Evolutionary conservation across 2,113 vertebrate species (phyloP), one percentile per base, ranked within the genome.

Genomic region (Solea senegalensis): DNA sequence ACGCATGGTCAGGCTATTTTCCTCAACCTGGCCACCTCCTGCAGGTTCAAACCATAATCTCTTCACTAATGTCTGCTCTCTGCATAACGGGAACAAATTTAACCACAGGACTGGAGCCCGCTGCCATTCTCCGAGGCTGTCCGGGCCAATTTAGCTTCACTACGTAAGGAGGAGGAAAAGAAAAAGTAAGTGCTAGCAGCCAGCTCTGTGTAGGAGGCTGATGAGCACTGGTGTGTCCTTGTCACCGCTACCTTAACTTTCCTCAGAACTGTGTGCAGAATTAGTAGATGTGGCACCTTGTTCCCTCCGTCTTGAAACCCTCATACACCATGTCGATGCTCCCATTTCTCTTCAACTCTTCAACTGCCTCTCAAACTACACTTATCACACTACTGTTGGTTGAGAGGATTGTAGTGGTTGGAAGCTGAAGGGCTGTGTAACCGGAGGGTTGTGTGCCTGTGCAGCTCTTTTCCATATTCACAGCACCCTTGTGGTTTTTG

Each of bases 221-320:
- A 78, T 57, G 67, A 80, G 56, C 44, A 8, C 9, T 51, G 72
- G 65, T 2, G 5, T 67, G 72, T 57, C 12, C 11, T 45, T 58
- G 65, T 45, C 2, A 12, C 54, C 14, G 27, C 62, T 52, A 76
- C 69, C 45, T 43, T 70, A 58, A 39, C 63, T 59, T 80, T 67
- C 49, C 45, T 41, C 16, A 83, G 52, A 89, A 85, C 70, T 14
- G n/a, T 46, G 48, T 10, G 34, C 65, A 78, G 61, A 73, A 70
- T 71, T 16, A 85, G 68, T 9, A 27, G n/a, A 74, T 76, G 51
- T 71, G 82, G 40, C 43, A 76, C 39, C 28, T 82, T 73, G 61
- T 52, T 61, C 34, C 27, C 49, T 49, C 40, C 14, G 43, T 56
- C 8, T 14, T 21, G 46, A 70, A 54, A 53, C 50, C 43, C 15